Evolutionary conservation across 2,888 invertebrate species (phyloP).

Genomic region (Tanypteryx hageni): DNA sequence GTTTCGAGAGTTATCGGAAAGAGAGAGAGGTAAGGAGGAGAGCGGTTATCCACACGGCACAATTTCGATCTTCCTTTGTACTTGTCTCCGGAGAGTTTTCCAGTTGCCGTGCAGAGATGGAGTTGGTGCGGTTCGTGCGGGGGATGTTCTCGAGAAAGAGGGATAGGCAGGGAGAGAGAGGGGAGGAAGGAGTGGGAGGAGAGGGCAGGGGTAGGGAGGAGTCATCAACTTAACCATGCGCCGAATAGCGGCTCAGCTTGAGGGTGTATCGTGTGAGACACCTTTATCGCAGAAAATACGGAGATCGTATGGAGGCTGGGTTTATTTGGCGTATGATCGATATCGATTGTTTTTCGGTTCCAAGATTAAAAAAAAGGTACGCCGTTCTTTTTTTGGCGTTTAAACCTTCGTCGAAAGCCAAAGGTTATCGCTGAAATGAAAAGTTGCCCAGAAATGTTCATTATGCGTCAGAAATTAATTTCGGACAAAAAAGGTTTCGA

Average conservation of each 20-base stretch:
- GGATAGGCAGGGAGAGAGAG: too few species aligned
- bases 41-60: conserved; percentile 1
- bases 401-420: neutral
- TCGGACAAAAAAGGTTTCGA: too few species aligned
- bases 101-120: neutral
- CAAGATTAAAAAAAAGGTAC: too few species aligned
- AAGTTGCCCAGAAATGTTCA: too few species aligned
- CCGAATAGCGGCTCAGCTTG: neutral
- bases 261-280: neutral
- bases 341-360: neutral
- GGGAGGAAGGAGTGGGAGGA: too few species aligned
- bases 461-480: too few species aligned
- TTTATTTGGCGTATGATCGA: neutral
- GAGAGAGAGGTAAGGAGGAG: neutral
- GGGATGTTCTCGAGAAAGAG: neutral
- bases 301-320: neutral
- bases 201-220: neutral
- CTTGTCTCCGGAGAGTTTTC: conserved; percentile 9
- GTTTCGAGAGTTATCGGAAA: neutral
- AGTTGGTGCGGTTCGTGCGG: neutral
- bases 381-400: neutral
- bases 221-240: neutral
- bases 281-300: neutral
- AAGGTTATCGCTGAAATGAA: too few species aligned
- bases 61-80: neutral